Conservation (phyloP, 2,797 vertebrate species). For the Pangasius mekongensis region DNA sequence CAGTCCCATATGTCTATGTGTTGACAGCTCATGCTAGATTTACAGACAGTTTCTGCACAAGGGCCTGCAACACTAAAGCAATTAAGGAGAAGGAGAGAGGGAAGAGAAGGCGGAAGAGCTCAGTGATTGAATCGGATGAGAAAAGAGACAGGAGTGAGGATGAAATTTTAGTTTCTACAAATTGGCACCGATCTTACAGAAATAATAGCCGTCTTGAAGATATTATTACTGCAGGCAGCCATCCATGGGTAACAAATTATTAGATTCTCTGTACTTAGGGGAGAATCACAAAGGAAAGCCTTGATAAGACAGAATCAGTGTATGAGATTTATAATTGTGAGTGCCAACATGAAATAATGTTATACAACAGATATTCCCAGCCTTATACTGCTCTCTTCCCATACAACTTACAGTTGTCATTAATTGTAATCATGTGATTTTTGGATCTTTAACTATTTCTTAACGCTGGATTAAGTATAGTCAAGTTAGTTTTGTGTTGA, state of each 20-base stretch:
- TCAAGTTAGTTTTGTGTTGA: background rate
- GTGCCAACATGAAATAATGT: background rate
- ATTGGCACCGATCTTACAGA: slow-evolving; percentile 1
- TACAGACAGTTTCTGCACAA: slow-evolving; percentile 44
- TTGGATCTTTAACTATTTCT: background rate
- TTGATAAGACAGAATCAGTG: background rate
- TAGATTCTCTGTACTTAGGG: background rate
- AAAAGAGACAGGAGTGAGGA: background rate
- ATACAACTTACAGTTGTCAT: background rate
- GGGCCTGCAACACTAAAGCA: slow-evolving; percentile 52
- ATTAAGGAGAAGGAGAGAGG: slow-evolving; percentile 46
- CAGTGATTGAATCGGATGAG: slow-evolving; percentile 22
- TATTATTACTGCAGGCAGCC: background rate
- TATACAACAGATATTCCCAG: background rate
- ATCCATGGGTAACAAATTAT: background rate
- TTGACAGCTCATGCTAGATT: slow-evolving; percentile 59
- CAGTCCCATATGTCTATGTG: slow-evolving; percentile 49
- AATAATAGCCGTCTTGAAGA: slow-evolving; percentile 3
- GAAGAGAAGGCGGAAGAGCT: slow-evolving; percentile 20
- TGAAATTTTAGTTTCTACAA: slow-evolving; percentile 32
- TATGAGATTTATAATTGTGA: slow-evolving; percentile 7
- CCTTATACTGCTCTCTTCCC: background rate
- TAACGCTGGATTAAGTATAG: background rate
- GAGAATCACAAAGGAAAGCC: background rate
- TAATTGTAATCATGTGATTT: background rate